Conservation (phyloP, 1,140 invertebrate species). For the Archegozetes longisetosus region DNA sequence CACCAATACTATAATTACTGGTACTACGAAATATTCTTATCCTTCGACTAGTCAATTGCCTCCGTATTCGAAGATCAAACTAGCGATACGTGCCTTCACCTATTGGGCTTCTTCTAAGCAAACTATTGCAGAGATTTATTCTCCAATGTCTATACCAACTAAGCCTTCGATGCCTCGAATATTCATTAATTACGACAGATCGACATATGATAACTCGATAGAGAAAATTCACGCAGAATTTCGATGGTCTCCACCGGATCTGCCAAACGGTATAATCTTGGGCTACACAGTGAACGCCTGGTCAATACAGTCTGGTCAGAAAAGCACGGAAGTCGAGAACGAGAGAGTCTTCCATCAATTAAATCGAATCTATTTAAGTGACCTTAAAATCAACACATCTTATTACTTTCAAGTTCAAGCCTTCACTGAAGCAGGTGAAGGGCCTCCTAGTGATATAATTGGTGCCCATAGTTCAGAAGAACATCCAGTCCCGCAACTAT, state of each 20-base stretch:
- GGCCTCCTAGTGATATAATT: slow-evolving; percentile 44
- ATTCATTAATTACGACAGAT: slow-evolving; percentile 40
- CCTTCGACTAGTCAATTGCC: slow-evolving; percentile 36
- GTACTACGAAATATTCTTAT: slow-evolving; percentile 28
- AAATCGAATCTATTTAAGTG: slow-evolving; percentile 38
- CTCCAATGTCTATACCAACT: slow-evolving; percentile 41
- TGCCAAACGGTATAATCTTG: slow-evolving; percentile 51
- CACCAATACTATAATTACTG: slow-evolving; percentile 21
- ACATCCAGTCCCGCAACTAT: slow-evolving; percentile 53
- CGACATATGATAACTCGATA: slow-evolving; percentile 20
- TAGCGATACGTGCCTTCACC: slow-evolving; percentile 58
- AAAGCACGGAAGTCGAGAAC: slow-evolving; percentile 7
- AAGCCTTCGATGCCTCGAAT: slow-evolving; percentile 48
- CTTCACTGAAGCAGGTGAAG: slow-evolving; percentile 52
- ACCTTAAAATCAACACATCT: slow-evolving; percentile 41
- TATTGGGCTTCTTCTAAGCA: slow-evolving; percentile 57
- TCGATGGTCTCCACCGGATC: slow-evolving; percentile 56
- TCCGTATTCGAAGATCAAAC: slow-evolving; percentile 47
- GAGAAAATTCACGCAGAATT: slow-evolving; percentile 30
- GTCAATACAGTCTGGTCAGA: slow-evolving; percentile 22
- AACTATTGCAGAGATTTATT: slow-evolving; percentile 27
- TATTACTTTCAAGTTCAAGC: slow-evolving; percentile 65
- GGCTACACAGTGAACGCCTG: slow-evolving; percentile 54
- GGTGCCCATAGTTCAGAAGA: slow-evolving; percentile 42
- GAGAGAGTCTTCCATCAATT: slow-evolving; percentile 25